Evolutionary conservation across 2,888 invertebrate species (phyloP), one percentile per base, ranked within the genome.

Genomic region (Oeneis ivallda): DNA sequence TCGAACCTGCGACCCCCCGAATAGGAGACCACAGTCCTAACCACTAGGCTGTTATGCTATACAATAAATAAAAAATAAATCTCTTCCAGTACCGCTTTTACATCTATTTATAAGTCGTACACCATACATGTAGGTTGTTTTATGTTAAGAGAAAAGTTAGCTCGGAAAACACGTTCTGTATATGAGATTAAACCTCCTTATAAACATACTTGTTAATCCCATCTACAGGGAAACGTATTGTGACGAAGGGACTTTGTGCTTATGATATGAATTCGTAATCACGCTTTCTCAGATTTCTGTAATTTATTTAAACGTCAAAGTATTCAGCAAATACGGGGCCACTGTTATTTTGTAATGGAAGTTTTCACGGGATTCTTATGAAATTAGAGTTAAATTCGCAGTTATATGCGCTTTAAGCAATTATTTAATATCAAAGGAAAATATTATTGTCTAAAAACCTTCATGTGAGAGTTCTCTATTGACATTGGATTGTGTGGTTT

Each of bases 121-220:
- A 79, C 79, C 76, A 77, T 76, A 67, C 73, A 75, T 78, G 80
- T 81, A 78, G 79, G 79, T 80, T 81, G 79, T 80, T 83, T 75
- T 74, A 75, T 73, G 78, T 75, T 76, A 71, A 75, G 76, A 78
- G 72, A 73, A 80, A 81, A 83, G 74, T 82, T 81, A 75, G 64
- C 73, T 72, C 70, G 67, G 70, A 71, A 72, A 74, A 72, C 67
- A 67, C 70, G 49, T 26, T 26, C 49, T 9, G 73, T 72, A 71
- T 74, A 71, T 68, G 70, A 71, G 72, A 70, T 70, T 72, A 72
- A 70, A 69, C 65, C 66, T 61, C 64, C 67, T 68, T 66, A 70
- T 68, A 64, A 61, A 68, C 71, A 70, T 67, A 63, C 58, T 53
- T 37, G 60, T 60, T 41, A 62, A 47, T 37, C 17, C 15, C 45